Evolutionary conservation across 2,113 vertebrate genomes (phyloP).

Genomic region (Genyomyrus donnyi): DNA sequence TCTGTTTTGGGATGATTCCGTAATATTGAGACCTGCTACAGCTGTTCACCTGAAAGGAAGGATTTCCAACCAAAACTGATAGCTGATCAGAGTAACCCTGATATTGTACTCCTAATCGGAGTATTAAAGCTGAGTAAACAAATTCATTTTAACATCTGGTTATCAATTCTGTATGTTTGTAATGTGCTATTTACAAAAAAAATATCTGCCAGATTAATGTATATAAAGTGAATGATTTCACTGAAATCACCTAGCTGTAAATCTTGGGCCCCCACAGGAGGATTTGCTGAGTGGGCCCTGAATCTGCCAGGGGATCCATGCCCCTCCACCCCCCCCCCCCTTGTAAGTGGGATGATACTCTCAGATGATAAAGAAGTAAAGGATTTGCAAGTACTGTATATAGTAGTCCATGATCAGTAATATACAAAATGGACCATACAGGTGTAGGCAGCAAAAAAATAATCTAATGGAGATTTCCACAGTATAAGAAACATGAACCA

Average conservation of each 20-base stretch:
- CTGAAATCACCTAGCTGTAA: background rate
- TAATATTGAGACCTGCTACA: background rate
- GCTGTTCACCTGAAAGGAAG: background rate
- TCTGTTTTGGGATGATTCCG: background rate
- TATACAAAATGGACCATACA: background rate
- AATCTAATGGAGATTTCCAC: background rate
- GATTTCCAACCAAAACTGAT: background rate
- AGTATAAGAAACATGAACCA: background rate
- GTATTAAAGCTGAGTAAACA: background rate
- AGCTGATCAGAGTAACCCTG: background rate
- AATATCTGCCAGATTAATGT: background rate
- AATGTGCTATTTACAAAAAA: background rate
- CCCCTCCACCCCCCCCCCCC: too few relatives aligned
- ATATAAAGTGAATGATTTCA: background rate
- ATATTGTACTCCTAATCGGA: background rate
- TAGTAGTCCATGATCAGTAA: background rate
- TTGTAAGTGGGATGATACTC: background rate
- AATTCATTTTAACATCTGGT: background rate
- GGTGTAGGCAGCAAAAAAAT: background rate
- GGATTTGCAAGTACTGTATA: background rate
- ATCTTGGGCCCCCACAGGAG: background rate
- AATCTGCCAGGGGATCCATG: background rate
- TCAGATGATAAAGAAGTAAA: background rate
- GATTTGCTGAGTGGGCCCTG: background rate
- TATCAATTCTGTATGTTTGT: background rate